Base-by-base conservation (phyloP, 2,797 vertebrate genomes). In the Okamejei kenojei region DNA sequence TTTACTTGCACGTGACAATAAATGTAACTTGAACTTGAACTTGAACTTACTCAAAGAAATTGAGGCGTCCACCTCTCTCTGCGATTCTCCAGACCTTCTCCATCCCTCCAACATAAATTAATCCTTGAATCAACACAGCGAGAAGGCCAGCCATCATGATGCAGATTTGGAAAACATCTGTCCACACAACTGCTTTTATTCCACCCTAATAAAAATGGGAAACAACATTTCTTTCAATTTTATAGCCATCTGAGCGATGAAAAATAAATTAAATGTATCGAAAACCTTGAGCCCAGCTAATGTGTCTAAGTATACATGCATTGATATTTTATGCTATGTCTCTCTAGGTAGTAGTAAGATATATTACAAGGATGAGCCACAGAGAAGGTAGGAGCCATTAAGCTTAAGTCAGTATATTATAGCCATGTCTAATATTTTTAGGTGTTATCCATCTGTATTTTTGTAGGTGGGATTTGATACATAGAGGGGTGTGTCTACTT, bases 131-230 rank as follows among this genome's bases (percentile, higher is more conserved):
- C 38, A 92, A 3, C 90, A 92, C 9, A 74, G 90, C 90, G 29
- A 92, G 35, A 26, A 92, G 90, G 23, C 90, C 90, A 29, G 38
- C 90, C 38, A 76, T 0, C 90, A 92, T 92, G 29, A 92, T 1
- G n/a, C 68, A 54, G 71, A 92, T 92, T 29, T 92, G 90, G 13
- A 92, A 74, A 13, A 92, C 90, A 17, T 92, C 90, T 92, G 90
- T 92, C 90, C 90, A 92, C 8, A 92, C 71, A 74, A 92, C 90
- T 74, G 90, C 90, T 92, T 92, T 92, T n/a, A 92, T 92, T 9
- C 90, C 90, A 45, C 90, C 90, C 90, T 92, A 76, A 23, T 13
- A 73, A 91, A 84, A 76, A 92, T 76, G 7, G 9, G 7, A 74
- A 92, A 54, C 63, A 65, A 58, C 38, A 58, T 54, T 74, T 17